A percentile compares a stretch with the other conserved stretches of the same genome.
Evolutionary conservation across 2,888 invertebrate species (phyloP).

Genomic region (Cheilosia pagana): DNA sequence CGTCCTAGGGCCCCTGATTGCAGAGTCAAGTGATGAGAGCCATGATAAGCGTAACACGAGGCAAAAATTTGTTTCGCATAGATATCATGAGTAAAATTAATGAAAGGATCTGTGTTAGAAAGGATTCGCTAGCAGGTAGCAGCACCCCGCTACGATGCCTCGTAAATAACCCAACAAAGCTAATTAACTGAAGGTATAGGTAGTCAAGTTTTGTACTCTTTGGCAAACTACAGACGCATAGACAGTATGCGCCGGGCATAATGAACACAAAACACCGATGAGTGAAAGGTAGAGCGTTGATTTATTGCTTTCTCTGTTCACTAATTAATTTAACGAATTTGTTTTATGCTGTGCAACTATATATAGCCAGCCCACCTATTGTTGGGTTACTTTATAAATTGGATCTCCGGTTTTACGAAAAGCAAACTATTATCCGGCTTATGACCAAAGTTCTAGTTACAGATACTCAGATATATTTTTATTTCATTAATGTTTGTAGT

Average conservation of each 20-base stretch:
- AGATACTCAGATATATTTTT: too few species aligned
- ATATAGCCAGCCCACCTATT: neutral
- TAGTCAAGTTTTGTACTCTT: constrained; percentile 49
- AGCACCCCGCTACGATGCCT: constrained; percentile 29
- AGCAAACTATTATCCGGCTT: too few species aligned
- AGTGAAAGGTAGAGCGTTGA: neutral
- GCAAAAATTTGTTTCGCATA: constrained; percentile 8
- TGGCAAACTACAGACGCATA: constrained; percentile 1
- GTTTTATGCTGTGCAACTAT: neutral
- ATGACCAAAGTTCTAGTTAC: too few species aligned
- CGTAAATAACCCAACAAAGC: constrained; percentile 54
- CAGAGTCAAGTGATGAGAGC: constrained; percentile 34
- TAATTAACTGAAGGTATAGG: constrained; percentile 52
- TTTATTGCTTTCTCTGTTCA: neutral
- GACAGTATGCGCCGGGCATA: constrained; percentile 3
- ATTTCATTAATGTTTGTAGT: too few species aligned
- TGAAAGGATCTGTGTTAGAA: constrained; percentile 41
- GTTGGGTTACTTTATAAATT: too few species aligned
- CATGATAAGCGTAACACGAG: constrained; percentile 29
- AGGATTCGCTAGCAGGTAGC: constrained; percentile 46
- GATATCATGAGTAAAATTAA: constrained; percentile 47
- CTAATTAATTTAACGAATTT: neutral
- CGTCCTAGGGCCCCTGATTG: constrained; percentile 11
- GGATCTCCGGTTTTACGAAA: too few species aligned
- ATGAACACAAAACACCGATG: constrained; percentile 7